Conservation (phyloP, 2,888 invertebrate species). For the Drosophila quinaria region DNA sequence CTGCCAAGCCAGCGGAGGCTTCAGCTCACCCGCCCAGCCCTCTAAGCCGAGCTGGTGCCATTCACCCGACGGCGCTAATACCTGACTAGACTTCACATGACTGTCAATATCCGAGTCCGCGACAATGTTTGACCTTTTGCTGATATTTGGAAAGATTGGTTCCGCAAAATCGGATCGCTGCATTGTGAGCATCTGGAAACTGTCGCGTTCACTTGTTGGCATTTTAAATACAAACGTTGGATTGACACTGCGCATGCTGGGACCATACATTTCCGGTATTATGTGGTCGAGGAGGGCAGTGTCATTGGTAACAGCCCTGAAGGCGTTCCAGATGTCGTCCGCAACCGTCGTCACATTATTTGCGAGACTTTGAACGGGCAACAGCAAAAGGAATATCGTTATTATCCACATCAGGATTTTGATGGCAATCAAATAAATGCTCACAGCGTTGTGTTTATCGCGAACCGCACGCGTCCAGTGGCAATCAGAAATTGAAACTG, state of each 20-base stretch:
- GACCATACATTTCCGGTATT: constrained; percentile 82
- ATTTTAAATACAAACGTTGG: constrained; percentile 80
- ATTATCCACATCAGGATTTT: constrained; percentile 22
- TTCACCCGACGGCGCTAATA: constrained; percentile 26
- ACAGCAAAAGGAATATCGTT: constrained; percentile 1
- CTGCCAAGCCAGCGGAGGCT: constrained; percentile 35
- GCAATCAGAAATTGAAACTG: constrained; percentile 72
- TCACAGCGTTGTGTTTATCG: neutral
- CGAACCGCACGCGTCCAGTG: constrained; percentile 63
- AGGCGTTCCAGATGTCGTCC: constrained; percentile 79
- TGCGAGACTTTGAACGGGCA: constrained; percentile 8
- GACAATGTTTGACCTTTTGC: neutral
- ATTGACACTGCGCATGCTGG: constrained; percentile 67
- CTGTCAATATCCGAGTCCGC: constrained; percentile 4
- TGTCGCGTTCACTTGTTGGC: constrained; percentile 50
- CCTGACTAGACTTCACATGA: constrained; percentile 50
- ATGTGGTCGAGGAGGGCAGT: constrained; percentile 65
- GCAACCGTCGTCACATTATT: constrained; percentile 55
- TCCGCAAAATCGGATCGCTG: constrained; percentile 78
- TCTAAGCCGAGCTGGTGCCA: constrained; percentile 82
- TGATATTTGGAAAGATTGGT: constrained; percentile 84
- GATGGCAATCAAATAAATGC: constrained; percentile 1
- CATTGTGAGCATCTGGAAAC: constrained; percentile 68
- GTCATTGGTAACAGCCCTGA: constrained; percentile 77
- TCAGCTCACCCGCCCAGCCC: constrained; percentile 83